Conservation (phyloP, 2,888 invertebrate species). For the Bhutanitis thaidina region DNA sequence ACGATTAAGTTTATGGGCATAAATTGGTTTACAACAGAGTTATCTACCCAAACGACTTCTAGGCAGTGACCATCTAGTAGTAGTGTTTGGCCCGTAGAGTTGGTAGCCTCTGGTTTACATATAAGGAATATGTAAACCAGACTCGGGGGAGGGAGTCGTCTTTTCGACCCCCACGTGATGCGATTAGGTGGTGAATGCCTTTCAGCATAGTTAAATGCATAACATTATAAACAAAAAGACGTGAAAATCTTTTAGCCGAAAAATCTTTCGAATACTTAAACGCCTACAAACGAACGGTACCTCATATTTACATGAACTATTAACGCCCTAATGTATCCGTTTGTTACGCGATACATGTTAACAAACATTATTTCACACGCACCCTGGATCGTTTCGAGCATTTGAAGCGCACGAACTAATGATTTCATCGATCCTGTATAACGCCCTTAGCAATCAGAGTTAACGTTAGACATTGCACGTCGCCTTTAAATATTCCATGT, state of each 20-base stretch:
- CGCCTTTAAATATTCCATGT: too few species aligned
- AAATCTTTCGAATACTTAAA: background rate
- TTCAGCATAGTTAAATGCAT: background rate
- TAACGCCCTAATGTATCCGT: background rate
- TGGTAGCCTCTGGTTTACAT: too few species aligned
- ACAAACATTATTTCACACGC: conserved; percentile 12
- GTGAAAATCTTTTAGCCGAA: background rate
- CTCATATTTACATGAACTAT: conserved; percentile 8
- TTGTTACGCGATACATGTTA: conserved; percentile 3
- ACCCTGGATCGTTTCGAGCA: background rate
- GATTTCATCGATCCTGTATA: conserved; percentile 7
- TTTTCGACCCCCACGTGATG: too few species aligned
- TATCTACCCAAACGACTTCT: too few species aligned
- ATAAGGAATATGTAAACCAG: too few species aligned
- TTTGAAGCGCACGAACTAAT: background rate
- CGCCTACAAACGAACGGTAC: conserved; percentile 5
- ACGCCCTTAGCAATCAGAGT: background rate
- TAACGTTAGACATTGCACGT: background rate
- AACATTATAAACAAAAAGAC: background rate
- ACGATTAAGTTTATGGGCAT: too few species aligned
- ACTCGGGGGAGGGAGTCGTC: too few species aligned
- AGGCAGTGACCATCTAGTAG: too few species aligned
- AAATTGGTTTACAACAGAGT: too few species aligned
- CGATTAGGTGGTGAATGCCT: too few species aligned
- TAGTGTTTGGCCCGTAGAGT: too few species aligned